phyloP scores from a whole-genome alignment of 1,140 invertebrate species.

The Metopolophium dirhodum region DNA sequence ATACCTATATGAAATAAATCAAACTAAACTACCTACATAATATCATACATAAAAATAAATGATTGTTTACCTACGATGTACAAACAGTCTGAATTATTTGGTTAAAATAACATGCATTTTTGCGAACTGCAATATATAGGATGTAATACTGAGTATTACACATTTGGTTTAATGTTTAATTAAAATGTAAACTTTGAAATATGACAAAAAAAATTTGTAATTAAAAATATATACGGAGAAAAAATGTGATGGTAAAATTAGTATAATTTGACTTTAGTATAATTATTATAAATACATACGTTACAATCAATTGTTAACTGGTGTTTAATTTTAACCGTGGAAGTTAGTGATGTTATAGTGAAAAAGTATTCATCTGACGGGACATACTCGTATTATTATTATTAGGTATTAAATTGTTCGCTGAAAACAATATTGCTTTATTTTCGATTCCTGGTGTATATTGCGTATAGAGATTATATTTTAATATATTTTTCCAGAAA shows the following conservation, averaged over 20 bases:
- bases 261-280: neutral
- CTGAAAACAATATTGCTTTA: too few species aligned
- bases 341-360: neutral
- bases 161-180: neutral
- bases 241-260: too few species aligned
- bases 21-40: neutral
- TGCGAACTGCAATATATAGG: neutral
- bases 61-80: neutral
- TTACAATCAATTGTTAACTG: too few species aligned
- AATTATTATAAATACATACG: neutral
- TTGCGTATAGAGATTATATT: neutral
- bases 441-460: neutral
- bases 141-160: neutral
- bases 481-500: neutral
- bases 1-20: too few species aligned
- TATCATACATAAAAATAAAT: too few species aligned
- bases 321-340: neutral
- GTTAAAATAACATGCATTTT: neutral
- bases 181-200: neutral
- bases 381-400: neutral
- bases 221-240: neutral
- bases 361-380: neutral
- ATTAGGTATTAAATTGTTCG: neutral
- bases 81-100: neutral
- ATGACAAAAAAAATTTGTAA: neutral